Conservation (phyloP, 2,888 invertebrate species). For the Tetheella fluctuosa region DNA sequence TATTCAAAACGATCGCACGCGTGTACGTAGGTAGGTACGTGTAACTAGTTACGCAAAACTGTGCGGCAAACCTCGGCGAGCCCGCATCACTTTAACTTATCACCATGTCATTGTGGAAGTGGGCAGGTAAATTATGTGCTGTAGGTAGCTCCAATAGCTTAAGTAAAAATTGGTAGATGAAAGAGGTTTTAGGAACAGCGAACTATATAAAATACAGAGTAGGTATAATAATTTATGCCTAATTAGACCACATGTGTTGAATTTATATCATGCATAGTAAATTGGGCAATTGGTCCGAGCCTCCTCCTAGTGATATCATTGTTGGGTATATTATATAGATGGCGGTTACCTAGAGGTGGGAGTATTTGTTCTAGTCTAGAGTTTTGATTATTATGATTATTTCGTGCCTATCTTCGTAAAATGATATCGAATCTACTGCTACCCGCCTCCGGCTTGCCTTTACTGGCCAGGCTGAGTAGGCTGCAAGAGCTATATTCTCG, state of each 20-base stretch:
- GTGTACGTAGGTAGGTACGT: constrained; percentile 34
- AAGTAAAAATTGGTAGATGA: too few relatives aligned
- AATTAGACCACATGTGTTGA: too few relatives aligned
- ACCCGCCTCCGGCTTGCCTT: too few relatives aligned
- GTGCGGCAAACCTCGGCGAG: neutral
- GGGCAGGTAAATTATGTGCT: neutral
- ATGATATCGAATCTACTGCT: too few relatives aligned
- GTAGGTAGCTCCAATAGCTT: too few relatives aligned
- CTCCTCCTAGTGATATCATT: constrained; percentile 2
- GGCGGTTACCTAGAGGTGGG: neutral
- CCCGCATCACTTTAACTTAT: constrained; percentile 9
- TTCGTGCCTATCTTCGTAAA: too few relatives aligned
- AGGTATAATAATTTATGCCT: too few relatives aligned
- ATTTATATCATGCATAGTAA: neutral
- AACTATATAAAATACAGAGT: too few relatives aligned
- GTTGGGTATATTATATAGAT: neutral
- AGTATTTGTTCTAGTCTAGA: neutral
- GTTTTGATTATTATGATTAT: too few relatives aligned
- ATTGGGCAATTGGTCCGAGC: constrained; percentile 10
- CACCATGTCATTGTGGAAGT: neutral
- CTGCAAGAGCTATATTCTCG: too few relatives aligned
- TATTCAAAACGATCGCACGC: constrained; percentile 32
- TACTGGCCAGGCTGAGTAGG: too few relatives aligned
- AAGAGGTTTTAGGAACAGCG: too few relatives aligned
- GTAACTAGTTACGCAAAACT: constrained; percentile 32